phyloP scores from a whole-genome alignment of 2,888 invertebrate genomes.

The Notodonta dromedarius region DNA sequence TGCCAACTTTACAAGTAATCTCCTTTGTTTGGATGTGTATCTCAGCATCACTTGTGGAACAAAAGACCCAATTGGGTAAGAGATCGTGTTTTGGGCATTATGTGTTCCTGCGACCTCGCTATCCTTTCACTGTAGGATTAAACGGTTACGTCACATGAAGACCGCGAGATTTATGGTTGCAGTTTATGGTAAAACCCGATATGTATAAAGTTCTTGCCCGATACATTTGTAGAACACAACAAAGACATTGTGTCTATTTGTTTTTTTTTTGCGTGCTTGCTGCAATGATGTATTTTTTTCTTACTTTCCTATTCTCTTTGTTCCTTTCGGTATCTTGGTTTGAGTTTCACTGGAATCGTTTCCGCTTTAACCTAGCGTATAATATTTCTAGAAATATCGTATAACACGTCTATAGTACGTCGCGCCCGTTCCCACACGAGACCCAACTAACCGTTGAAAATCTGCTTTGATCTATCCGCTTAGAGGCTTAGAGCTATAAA shows the following conservation, averaged over 20 bases:
- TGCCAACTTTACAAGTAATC: constrained; percentile 22
- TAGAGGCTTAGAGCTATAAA: constrained; percentile 1
- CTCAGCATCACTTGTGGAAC: constrained; percentile 39
- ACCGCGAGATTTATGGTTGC: constrained; percentile 29
- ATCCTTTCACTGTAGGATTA: constrained; percentile 54
- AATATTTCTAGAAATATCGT: constrained; percentile 5
- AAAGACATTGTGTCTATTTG: neutral
- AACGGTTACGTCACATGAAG: constrained; percentile 36
- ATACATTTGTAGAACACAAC: neutral
- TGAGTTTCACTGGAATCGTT: neutral
- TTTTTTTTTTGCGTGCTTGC: neutral
- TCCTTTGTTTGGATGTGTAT: constrained; percentile 36
- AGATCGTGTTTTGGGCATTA: constrained; percentile 57
- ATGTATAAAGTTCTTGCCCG: too few relatives aligned
- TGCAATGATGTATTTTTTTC: too few relatives aligned
- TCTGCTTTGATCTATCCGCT: constrained; percentile 6
- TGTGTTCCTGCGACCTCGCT: constrained; percentile 43
- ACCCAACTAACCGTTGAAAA: constrained; percentile 6
- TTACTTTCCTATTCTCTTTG: too few relatives aligned
- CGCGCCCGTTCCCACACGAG: constrained; percentile 3
- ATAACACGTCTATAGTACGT: neutral
- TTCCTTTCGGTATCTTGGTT: neutral
- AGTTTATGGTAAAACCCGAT: constrained; percentile 3
- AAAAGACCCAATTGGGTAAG: constrained; percentile 43
- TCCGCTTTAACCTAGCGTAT: neutral